phyloP scores from a whole-genome alignment of 2,113 vertebrate species.

The Papio anubis region DNA sequence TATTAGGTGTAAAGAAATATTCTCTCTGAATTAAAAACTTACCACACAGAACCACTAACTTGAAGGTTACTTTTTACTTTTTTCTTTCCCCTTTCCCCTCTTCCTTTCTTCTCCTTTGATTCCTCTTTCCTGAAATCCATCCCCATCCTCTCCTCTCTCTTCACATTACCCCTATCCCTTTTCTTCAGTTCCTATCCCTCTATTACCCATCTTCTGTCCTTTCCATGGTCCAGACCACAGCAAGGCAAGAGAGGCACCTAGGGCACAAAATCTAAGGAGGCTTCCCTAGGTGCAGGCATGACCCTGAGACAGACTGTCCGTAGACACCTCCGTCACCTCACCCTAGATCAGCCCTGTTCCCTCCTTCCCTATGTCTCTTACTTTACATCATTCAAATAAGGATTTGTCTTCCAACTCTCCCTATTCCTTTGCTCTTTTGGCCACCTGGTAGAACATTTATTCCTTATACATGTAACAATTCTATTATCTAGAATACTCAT shows the following conservation, averaged over 20 bases:
- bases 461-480: not conserved
- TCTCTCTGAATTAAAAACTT: not conserved
- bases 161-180: not conserved
- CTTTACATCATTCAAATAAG: not conserved
- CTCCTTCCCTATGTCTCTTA: no score
- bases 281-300: fast-evolving
- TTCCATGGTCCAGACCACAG: not conserved
- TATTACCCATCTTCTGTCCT: not conserved
- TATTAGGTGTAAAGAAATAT: not conserved
- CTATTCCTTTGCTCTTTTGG: not conserved
- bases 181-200: not conserved
- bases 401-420: not conserved
- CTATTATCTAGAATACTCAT: not conserved
- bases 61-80: not conserved
- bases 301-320: not conserved
- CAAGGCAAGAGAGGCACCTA: not conserved
- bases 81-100: not conserved
- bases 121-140: not conserved
- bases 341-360: no score
- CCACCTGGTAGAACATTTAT: not conserved
- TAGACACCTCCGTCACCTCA: not conserved
- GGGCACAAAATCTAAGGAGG: not conserved
- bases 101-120: not conserved
- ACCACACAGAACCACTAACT: not conserved
- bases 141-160: no score